Evolutionary conservation across 1,140 invertebrate species (phyloP).

Genomic region (Sminthurides bifidus): DNA sequence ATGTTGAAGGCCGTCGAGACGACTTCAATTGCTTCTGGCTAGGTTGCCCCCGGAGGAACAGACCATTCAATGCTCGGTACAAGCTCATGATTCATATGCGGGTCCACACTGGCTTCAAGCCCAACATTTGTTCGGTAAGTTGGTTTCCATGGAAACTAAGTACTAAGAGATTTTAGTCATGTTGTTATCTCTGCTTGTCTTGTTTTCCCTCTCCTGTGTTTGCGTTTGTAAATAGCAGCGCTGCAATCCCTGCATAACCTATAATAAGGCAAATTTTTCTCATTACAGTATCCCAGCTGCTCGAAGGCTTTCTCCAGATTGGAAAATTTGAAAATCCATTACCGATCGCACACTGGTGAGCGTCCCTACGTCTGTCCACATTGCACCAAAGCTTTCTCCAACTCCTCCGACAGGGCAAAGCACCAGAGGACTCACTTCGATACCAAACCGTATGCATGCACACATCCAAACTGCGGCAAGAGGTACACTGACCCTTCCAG

Average conservation of each 20-base stretch:
- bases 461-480: constrained; percentile 72
- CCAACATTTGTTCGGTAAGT: constrained; percentile 89
- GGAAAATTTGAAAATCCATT: constrained; percentile 92
- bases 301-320: constrained; percentile 85
- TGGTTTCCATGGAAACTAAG: background rate
- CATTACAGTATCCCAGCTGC: too few species aligned
- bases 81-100: constrained; percentile 93
- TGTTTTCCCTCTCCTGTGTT: background rate
- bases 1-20: constrained; percentile 78
- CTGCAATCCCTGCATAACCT: too few species aligned
- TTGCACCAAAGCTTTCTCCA: constrained; percentile 64
- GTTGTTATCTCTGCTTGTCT: constrained; percentile 1
- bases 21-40: constrained; percentile 81
- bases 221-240: too few species aligned
- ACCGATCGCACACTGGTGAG: constrained; percentile 77
- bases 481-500: constrained; percentile 91
- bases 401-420: constrained; percentile 91
- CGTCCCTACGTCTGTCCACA: constrained; percentile 33
- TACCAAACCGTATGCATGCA: constrained; percentile 89
- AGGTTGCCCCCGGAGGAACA: constrained; percentile 65
- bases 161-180: background rate
- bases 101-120: constrained; percentile 90
- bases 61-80: constrained; percentile 91
- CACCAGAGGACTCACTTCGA: constrained; percentile 94
- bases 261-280: too few species aligned